phyloP scores from a whole-genome alignment of 1,140 invertebrate species.

The Pogonus chalceus region DNA sequence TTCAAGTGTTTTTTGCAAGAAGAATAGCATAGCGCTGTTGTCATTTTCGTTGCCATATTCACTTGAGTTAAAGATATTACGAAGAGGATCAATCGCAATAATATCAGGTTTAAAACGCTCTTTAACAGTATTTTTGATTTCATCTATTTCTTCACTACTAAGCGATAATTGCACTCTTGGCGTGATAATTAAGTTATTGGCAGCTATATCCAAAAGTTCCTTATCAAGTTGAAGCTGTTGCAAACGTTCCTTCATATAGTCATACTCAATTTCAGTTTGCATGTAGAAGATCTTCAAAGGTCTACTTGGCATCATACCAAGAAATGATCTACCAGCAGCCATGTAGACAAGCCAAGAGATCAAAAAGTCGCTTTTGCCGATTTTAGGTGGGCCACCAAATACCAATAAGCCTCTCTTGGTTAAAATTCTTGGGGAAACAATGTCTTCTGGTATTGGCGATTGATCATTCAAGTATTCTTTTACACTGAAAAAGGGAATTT shows the following conservation, averaged over 20 bases:
- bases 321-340: too few relatives aligned
- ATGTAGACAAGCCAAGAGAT: slow-evolving; percentile 7
- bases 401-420: slow-evolving; percentile 5
- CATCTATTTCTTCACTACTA: slow-evolving; percentile 2
- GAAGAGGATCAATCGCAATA: slow-evolving; percentile 6
- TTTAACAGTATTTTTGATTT: not conserved
- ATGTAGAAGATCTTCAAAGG: slow-evolving; percentile 4
- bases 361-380: slow-evolving; percentile 10
- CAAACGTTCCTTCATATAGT: not conserved
- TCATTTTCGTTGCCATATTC: slow-evolving; percentile 6
- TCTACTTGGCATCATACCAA: slow-evolving; percentile 8
- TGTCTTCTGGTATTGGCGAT: slow-evolving; percentile 6
- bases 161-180: slow-evolving; percentile 6
- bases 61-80: slow-evolving; percentile 2
- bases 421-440: not conserved
- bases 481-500: slow-evolving; percentile 8
- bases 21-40: slow-evolving; percentile 7
- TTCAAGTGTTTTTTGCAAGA: too few relatives aligned
- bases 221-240: slow-evolving; percentile 1
- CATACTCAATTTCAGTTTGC: slow-evolving; percentile 2
- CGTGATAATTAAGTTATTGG: slow-evolving; percentile 4
- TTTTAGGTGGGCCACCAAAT: slow-evolving; percentile 8
- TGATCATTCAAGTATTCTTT: slow-evolving; percentile 9
- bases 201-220: not conserved
- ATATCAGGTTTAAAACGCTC: slow-evolving; percentile 2